phyloP scores from a whole-genome alignment of 2,888 invertebrate species.

The Amphiduros pacificus region DNA sequence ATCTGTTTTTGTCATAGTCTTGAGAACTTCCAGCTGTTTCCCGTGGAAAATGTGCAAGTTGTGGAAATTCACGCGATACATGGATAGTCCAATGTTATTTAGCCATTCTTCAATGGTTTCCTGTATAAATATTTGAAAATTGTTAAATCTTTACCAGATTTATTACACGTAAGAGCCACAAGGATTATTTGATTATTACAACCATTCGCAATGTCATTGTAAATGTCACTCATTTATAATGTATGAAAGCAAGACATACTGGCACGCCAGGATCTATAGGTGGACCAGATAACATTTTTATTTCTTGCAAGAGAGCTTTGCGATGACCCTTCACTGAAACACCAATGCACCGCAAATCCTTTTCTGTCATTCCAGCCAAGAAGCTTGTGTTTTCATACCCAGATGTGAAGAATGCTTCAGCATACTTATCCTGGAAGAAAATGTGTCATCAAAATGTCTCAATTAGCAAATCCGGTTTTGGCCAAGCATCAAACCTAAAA shows the following conservation, averaged over 20 bases:
- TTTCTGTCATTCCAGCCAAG: conserved; percentile 21
- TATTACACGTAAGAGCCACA: too few relatives aligned
- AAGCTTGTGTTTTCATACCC: conserved; percentile 25
- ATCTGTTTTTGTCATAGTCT: conserved; percentile 39
- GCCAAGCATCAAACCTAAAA: neutral
- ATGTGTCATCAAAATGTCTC: neutral
- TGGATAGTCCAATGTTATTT: conserved; percentile 38
- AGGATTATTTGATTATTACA: too few relatives aligned
- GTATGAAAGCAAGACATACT: too few relatives aligned
- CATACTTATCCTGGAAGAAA: conserved; percentile 11
- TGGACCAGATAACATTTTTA: conserved; percentile 6
- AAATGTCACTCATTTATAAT: too few relatives aligned
- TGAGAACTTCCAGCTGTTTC: conserved; percentile 45
- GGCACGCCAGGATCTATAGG: conserved; percentile 19
- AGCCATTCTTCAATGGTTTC: conserved; percentile 42
- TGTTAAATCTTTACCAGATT: too few relatives aligned
- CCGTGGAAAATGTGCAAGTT: conserved; percentile 37
- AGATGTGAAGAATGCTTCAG: conserved; percentile 2
- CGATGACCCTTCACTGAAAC: conserved; percentile 9
- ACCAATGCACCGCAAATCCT: conserved; percentile 12
- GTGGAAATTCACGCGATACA: conserved; percentile 40
- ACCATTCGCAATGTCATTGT: too few relatives aligned
- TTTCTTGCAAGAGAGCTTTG: conserved; percentile 11
- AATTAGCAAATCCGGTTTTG: neutral
- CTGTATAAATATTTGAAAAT: conserved; percentile 27